Conservation (phyloP, 2,888 invertebrate genomes). For the Epinotia nisella region DNA sequence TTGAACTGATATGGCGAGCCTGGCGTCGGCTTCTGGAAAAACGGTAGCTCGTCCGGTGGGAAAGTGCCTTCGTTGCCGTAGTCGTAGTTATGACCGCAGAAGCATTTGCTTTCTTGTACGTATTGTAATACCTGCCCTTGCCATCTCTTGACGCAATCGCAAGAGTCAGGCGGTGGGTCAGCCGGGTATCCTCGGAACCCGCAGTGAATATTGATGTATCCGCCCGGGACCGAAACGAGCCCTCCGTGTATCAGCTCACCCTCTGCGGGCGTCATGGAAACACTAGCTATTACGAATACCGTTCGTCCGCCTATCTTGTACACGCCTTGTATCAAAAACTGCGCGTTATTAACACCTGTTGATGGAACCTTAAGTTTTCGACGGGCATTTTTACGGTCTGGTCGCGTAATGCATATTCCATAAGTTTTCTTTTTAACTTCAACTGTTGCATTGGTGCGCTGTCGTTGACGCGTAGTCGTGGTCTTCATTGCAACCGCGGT, state of each 20-base stretch:
- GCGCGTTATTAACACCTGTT: constrained; percentile 64
- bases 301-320: constrained; percentile 61
- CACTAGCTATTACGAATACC: constrained; percentile 63
- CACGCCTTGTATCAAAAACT: constrained; percentile 71
- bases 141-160: constrained; percentile 72
- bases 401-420: constrained; percentile 56
- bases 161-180: constrained; percentile 58
- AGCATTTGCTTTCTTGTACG: constrained; percentile 67
- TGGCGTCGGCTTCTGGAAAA: constrained; percentile 67
- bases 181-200: constrained; percentile 64
- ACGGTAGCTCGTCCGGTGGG: constrained; percentile 66
- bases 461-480: constrained; percentile 49
- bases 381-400: constrained; percentile 50
- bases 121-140: constrained; percentile 63
- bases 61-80: constrained; percentile 69
- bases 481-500: constrained; percentile 54
- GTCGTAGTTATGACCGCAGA: constrained; percentile 71
- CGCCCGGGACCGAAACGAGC: constrained; percentile 54
- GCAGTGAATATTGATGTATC: constrained; percentile 65
- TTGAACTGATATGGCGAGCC: constrained; percentile 62
- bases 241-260: constrained; percentile 77
- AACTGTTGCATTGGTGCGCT: constrained; percentile 55
- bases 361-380: constrained; percentile 62
- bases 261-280: constrained; percentile 61
- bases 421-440: constrained; percentile 64